These are phyloP conservation scores for Gymnopithys bicolor DNA, from an alignment of 2,797 vertebrate species.

Conservation along the genomic window DNA sequence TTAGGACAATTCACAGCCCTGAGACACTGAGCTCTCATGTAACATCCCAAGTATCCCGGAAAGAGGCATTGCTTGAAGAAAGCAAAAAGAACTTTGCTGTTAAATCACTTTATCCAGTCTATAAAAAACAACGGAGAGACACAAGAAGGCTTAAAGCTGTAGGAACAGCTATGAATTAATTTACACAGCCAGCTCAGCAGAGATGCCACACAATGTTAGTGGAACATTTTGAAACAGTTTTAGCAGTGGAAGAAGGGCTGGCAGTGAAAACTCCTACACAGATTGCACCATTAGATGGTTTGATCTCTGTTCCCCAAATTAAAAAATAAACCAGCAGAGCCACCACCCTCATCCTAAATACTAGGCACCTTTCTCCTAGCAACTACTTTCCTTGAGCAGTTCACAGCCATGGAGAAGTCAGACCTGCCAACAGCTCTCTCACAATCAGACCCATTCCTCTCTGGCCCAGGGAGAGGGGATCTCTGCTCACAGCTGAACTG, in stretches of 20 bases:
- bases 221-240: background rate
- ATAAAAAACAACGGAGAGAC: background rate
- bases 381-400: background rate
- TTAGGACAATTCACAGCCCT: background rate
- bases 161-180: background rate
- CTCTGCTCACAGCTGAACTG: background rate
- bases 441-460: background rate
- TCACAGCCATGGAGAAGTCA: background rate
- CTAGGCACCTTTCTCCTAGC: background rate
- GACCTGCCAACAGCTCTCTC: background rate
- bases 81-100: background rate
- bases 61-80: background rate
- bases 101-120: background rate
- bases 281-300: background rate
- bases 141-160: background rate
- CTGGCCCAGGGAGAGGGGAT: background rate
- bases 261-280: background rate
- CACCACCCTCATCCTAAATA: background rate
- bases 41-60: background rate
- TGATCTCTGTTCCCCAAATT: background rate
- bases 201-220: background rate
- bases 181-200: background rate
- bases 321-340: background rate
- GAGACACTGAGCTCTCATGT: background rate
- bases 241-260: background rate